These are phyloP conservation scores for Picus viridis DNA, from an alignment of 2,797 vertebrate species.

Conservation along the genomic window DNA sequence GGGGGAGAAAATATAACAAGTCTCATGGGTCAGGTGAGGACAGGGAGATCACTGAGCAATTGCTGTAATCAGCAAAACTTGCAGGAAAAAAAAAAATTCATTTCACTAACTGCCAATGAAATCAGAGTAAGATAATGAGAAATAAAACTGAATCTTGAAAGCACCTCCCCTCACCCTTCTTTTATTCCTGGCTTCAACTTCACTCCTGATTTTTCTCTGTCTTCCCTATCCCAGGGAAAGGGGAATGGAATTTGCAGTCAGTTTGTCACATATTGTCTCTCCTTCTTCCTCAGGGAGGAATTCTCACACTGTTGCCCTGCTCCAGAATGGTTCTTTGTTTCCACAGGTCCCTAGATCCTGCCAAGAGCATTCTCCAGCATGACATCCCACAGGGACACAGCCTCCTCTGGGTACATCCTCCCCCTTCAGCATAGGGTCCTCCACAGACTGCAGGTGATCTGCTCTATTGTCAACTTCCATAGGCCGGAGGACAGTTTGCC, in stretches of 20 bases:
- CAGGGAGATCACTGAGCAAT: not conserved
- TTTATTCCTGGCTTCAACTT: not conserved
- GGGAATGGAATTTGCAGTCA: not conserved
- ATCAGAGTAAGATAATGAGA: too few relatives aligned
- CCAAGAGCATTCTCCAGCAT: not conserved
- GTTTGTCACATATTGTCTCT: too few relatives aligned
- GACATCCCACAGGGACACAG: not conserved
- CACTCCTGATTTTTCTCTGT: not conserved
- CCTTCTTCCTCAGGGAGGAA: too few relatives aligned
- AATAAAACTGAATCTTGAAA: too few relatives aligned
- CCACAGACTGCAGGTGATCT: not conserved
- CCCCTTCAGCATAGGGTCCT: too few relatives aligned
- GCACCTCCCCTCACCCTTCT: too few relatives aligned
- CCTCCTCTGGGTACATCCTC: not conserved
- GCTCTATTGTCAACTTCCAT: not conserved
- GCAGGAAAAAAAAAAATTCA: not conserved
- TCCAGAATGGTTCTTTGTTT: not conserved
- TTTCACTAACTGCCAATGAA: too few relatives aligned
- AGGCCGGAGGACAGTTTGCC: not conserved
- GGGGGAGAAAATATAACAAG: too few relatives aligned
- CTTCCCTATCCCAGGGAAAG: not conserved
- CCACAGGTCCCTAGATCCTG: not conserved
- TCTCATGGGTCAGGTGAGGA: too few relatives aligned
- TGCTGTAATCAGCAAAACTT: not conserved
- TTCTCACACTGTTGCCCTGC: not conserved